Base-by-base conservation (phyloP, 2,888 invertebrate species). In the Nesidiocoris tenuis region DNA sequence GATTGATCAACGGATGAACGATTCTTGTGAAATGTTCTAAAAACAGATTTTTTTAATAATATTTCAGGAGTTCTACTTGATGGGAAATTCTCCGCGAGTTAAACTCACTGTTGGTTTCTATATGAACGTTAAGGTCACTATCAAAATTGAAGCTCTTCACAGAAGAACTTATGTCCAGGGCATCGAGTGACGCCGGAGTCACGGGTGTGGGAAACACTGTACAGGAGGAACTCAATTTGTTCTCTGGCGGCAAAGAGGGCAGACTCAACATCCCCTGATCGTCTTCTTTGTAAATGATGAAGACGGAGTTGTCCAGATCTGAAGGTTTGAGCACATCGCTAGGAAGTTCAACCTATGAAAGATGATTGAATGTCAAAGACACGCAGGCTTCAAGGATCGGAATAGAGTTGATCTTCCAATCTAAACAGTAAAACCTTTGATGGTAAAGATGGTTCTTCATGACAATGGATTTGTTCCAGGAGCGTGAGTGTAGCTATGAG, bases 71-170 rank as follows among this genome's bases (percentile, higher is more conserved):
- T n/a, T n/a, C n/a, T n/a, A n/a, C n/a, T n/a, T n/a, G n/a, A n/a
- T n/a, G n/a, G n/a, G n/a, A n/a, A n/a, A n/a, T n/a, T n/a, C n/a
- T n/a, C n/a, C n/a, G n/a, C n/a, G n/a, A n/a, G n/a, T n/a, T n/a
- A n/a, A n/a, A 12, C 70, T 59, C 54, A 70, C 70, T 70, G 59
- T 23, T 70, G 16, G 23, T 23, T 57, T 70, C 70, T 19, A 70
- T 25, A 19, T 70, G 70, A 25, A 59, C 57, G 23, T 70, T 70
- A 24, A 70, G 61, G 18, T 70, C 70, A 12, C 61, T 57, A 70
- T 70, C 70, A 21, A 70, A 70, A 19, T 57, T 57, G 3, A 61
- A 25, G 3, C 24, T 70, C 59, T 70, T 70, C 5, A 25, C 59
- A 1, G 56, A 9, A 3, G 67, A 17, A 24, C 54, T 65, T 24